Evolutionary conservation across 2,888 invertebrate genomes (phyloP), one percentile per base, ranked within the genome.

Genomic region (Chrysolina haemoptera): DNA sequence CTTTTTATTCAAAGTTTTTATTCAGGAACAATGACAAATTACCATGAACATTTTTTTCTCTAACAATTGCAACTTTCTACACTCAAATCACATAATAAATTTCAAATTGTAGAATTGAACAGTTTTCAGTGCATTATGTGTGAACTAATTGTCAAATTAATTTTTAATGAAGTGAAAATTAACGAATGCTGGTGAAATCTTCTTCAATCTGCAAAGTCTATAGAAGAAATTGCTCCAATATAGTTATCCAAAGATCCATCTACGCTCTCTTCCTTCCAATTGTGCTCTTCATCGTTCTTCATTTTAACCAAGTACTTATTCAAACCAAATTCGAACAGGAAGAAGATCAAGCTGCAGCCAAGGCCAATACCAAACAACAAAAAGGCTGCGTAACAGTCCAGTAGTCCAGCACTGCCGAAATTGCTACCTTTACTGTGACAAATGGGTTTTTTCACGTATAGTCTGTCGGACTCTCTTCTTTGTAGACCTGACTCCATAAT

Each of bases 361-460:
- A 79, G 18, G 8, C 80, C 80, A 48, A 77, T 72, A 12, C 76
- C 80, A 68, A 86, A 82, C 16, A 87, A 81, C 16, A 84, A 80
- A 67, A 84, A 84, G 22, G 90, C 90, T 8, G 91, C 90, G 77
- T 90, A 89, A 78, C 90, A 90, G 82, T 92, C 92, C 0, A 90
- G 87, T 80, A 92, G 88, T 8, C 86, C 85, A 0, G 93, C 93
- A 73, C 91, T 92, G 79, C 92, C 90, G 86, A 93, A 93, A 8
- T 90, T 90, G 22, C 90, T 89, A 0, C 90, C 89, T 2, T 88
- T 85, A 40, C 90, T 90, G 0, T 89, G 89, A 79, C 93, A 93
- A 1, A 86, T 84, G 0, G 93, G 93, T 78, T 90, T 90, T 9
- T 89, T 89, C 0, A 91, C 91, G 75, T 91, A 92, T 3, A 92